Evolutionary conservation across 2,113 vertebrate species (phyloP).

Genomic region (Heterochromis multidens): DNA sequence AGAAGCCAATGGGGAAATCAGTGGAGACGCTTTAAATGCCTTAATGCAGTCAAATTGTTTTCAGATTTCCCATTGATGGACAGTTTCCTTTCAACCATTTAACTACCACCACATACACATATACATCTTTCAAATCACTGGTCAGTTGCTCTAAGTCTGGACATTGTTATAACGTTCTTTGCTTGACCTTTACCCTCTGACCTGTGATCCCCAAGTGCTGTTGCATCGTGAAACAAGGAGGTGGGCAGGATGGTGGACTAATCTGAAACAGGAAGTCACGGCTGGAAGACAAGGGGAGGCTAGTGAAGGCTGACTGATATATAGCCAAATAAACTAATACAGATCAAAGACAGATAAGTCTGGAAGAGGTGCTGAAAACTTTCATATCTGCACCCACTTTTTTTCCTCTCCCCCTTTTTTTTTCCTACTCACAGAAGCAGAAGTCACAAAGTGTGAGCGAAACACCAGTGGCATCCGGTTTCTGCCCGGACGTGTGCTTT

Average conservation of each 20-base stretch:
- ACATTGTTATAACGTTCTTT: constrained; percentile 72
- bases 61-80: constrained; percentile 74
- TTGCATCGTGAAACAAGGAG: constrained; percentile 61
- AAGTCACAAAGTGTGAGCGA: constrained; percentile 57
- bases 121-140: constrained; percentile 16
- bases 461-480: constrained; percentile 62
- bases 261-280: constrained; percentile 54
- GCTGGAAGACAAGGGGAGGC: constrained; percentile 55
- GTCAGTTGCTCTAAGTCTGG: constrained; percentile 68
- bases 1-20: constrained; percentile 72
- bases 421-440: constrained; percentile 24
- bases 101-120: constrained; percentile 59
- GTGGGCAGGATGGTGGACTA: constrained; percentile 65
- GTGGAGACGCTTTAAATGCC: constrained; percentile 69
- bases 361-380: background rate
- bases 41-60: constrained; percentile 77
- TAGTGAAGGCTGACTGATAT: constrained; percentile 65
- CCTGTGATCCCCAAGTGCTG: constrained; percentile 70
- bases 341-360: constrained; percentile 71
- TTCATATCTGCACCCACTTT: constrained; percentile 11
- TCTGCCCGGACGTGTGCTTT: constrained; percentile 43
- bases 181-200: constrained; percentile 67
- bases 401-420: background rate
- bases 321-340: constrained; percentile 61
- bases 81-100: constrained; percentile 76